These are phyloP conservation scores for Pipistrellus pygmaeus DNA, from an alignment of 2,797 vertebrate genomes.

Conservation along the genomic window DNA sequence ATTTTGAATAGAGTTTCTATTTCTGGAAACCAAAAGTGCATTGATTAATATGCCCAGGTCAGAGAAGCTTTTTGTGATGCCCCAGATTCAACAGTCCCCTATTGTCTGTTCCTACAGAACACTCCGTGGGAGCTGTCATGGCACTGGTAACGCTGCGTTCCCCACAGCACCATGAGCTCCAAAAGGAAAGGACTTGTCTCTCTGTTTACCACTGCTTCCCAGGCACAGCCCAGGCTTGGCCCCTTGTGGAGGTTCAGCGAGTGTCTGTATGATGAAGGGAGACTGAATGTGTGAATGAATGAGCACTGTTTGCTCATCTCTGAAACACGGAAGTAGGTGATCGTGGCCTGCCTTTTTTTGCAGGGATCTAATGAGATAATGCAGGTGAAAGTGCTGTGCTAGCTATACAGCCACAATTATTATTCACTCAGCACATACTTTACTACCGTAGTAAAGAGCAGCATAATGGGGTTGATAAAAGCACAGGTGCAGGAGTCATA, in stretches of 20 bases:
- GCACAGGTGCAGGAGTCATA: neutral
- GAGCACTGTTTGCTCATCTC: neutral
- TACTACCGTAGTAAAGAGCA: conserved; percentile 19
- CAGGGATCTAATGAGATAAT: conserved; percentile 63
- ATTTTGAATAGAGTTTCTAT: neutral
- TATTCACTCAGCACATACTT: conserved; percentile 50
- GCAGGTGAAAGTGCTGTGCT: conserved; percentile 32
- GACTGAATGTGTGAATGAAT: neutral
- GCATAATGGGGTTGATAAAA: conserved; percentile 59
- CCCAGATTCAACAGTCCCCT: neutral
- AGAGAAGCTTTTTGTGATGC: neutral
- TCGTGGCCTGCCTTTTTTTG: neutral
- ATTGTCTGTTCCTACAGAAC: neutral
- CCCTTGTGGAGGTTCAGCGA: neutral
- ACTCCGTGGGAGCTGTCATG: neutral
- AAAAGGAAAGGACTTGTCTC: neutral
- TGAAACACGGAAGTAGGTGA: conserved; percentile 41
- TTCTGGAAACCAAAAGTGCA: neutral
- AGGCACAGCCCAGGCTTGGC: neutral
- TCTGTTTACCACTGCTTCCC: neutral
- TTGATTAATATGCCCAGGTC: neutral
- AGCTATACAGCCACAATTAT: conserved; percentile 68
- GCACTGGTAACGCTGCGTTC: neutral
- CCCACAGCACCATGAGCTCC: neutral
- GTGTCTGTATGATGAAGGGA: neutral